Conservation (phyloP, 2,888 invertebrate species). For the Coenonympha arcania region DNA sequence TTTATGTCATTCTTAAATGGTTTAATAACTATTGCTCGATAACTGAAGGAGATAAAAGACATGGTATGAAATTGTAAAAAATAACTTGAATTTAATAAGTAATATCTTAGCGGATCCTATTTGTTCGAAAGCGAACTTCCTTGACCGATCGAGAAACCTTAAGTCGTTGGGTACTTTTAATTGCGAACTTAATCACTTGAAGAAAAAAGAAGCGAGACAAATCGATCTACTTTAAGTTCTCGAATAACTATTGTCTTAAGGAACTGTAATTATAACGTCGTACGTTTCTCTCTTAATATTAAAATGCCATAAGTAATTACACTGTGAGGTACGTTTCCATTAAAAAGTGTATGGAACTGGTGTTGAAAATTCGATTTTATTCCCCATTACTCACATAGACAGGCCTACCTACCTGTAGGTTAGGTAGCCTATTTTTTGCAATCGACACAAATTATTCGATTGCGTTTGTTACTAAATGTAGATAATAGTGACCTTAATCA, state of each 20-base stretch:
- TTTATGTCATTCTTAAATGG: too few relatives aligned
- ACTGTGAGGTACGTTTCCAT: not conserved
- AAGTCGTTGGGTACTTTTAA: conserved; percentile 32
- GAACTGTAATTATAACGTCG: conserved; percentile 17
- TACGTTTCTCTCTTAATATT: conserved; percentile 1
- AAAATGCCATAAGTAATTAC: not conserved
- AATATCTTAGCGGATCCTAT: conserved; percentile 7
- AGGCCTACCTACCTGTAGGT: too few relatives aligned
- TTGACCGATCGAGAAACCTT: conserved; percentile 31
- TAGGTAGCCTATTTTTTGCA: too few relatives aligned
- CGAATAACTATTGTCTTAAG: conserved; percentile 21
- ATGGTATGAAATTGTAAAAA: too few relatives aligned
- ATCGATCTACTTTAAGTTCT: conserved; percentile 28
- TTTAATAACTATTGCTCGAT: too few relatives aligned
- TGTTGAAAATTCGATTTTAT: not conserved
- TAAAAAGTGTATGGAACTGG: not conserved
- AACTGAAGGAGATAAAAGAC: too few relatives aligned
- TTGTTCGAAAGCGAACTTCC: conserved; percentile 26
- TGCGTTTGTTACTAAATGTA: too few relatives aligned
- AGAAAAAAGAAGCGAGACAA: conserved; percentile 27
- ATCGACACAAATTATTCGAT: too few relatives aligned
- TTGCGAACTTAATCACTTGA: conserved; percentile 29
- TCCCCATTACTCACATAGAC: not conserved
- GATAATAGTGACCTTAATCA: too few relatives aligned
- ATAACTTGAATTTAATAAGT: too few relatives aligned